A percentile compares a stretch with the other conserved stretches of the same genome.
Conservation (phyloP, 2,113 vertebrate genomes). For the Mormyrus iriodes region DNA sequence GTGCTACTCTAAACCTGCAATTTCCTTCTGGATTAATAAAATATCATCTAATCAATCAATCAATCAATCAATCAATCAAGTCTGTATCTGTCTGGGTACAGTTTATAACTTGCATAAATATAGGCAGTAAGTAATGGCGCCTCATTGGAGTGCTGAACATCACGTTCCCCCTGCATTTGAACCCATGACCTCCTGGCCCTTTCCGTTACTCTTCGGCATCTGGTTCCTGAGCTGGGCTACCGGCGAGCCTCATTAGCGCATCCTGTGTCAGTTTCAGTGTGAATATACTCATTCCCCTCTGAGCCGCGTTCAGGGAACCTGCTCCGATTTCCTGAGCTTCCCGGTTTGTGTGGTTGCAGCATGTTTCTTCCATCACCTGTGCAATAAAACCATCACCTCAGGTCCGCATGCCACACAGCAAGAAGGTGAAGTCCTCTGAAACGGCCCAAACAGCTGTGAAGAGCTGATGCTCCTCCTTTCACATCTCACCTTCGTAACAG, state of each 20-base stretch:
- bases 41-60: not conserved
- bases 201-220: not conserved
- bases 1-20: not conserved
- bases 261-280: conserved; percentile 1
- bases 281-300: not conserved
- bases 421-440: not conserved
- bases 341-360: not conserved
- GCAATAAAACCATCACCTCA: not conserved
- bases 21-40: not conserved
- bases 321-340: not conserved
- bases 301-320: not conserved
- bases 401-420: too few relatives aligned
- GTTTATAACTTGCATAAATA: not conserved
- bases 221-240: not conserved
- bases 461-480: not conserved
- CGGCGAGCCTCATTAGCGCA: not conserved
- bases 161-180: not conserved
- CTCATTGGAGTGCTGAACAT: not conserved
- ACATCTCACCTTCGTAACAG: not conserved
- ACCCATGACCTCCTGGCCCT: not conserved
- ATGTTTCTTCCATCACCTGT: not conserved
- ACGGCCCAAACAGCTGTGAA: not conserved
- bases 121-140: not conserved
- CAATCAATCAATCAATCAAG: not conserved
- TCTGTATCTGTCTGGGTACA: not conserved